Conservation (phyloP, 2,113 vertebrate genomes). For the Brevimyrus niger region DNA sequence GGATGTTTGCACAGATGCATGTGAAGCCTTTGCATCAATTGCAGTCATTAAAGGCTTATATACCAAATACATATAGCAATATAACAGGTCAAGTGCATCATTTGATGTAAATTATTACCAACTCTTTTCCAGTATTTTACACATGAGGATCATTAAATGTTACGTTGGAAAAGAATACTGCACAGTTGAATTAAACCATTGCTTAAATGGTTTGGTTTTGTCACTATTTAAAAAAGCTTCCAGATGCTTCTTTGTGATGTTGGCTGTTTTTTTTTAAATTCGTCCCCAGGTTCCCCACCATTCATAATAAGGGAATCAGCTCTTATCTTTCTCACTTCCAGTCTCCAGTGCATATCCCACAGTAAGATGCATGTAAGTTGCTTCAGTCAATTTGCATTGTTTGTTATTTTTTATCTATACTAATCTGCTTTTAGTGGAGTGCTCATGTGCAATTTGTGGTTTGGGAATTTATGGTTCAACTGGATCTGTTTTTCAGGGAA, state of each 20-base stretch:
- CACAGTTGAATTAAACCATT: slow-evolving; percentile 25
- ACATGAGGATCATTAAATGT: slow-evolving; percentile 37
- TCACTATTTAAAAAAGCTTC: slow-evolving; percentile 38
- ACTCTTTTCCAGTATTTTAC: slow-evolving; percentile 47
- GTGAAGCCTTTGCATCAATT: not conserved
- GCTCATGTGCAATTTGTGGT: slow-evolving; percentile 64
- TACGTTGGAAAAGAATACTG: not conserved
- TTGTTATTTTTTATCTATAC: slow-evolving; percentile 17
- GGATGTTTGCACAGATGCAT: not conserved
- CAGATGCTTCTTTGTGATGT: slow-evolving; percentile 40
- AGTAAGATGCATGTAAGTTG: not conserved
- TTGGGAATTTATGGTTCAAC: slow-evolving; percentile 69
- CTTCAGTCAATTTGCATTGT: not conserved
- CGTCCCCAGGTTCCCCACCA: slow-evolving; percentile 7
- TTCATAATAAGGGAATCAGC: not conserved
- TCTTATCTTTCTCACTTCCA: not conserved
- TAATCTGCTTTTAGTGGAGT: slow-evolving; percentile 59
- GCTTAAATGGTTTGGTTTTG: slow-evolving; percentile 35
- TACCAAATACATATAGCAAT: not conserved
- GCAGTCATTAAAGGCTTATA: not conserved
- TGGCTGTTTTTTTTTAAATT: not conserved
- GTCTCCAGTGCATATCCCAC: not conserved
- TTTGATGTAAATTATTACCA: slow-evolving; percentile 50
- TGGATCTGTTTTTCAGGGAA: slow-evolving; percentile 59
- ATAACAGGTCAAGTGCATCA: not conserved